phyloP scores from a whole-genome alignment of 2,888 invertebrate genomes.

The Trachelus troglodyta region DNA sequence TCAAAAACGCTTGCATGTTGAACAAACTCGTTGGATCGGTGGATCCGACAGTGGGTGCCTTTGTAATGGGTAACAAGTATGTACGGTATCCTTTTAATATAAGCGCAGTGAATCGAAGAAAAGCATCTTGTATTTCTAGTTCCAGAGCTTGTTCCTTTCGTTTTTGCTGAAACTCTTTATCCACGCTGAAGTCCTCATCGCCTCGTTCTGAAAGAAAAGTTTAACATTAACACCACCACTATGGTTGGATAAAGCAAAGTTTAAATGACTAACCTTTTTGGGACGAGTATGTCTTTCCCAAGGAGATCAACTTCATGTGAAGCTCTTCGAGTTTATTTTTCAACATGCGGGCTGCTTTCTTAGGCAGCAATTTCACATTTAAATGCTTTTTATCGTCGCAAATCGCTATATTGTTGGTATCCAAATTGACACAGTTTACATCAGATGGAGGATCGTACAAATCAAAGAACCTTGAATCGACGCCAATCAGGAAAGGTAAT shows the following conservation, averaged over 20 bases:
- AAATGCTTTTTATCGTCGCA: constrained; percentile 90
- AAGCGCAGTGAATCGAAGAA: constrained; percentile 93
- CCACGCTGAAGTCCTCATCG: constrained; percentile 59
- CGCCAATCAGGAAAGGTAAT: constrained; percentile 95
- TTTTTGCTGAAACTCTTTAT: constrained; percentile 62
- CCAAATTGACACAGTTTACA: constrained; percentile 97
- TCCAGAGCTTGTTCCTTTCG: constrained; percentile 82
- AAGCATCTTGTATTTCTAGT: constrained; percentile 96
- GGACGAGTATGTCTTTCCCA: constrained; percentile 51
- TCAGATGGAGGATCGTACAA: constrained; percentile 95
- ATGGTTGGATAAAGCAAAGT: background rate
- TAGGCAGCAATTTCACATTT: constrained; percentile 84
- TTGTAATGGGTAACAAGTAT: constrained; percentile 91
- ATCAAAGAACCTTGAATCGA: constrained; percentile 97
- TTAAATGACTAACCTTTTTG: constrained; percentile 44
- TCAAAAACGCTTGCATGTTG: constrained; percentile 89
- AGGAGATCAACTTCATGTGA: constrained; percentile 69
- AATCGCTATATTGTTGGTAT: constrained; percentile 95
- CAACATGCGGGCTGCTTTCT: constrained; percentile 86
- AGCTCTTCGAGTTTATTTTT: constrained; percentile 82
- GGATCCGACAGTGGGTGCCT: constrained; percentile 92
- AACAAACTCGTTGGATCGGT: constrained; percentile 96
- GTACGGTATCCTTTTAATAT: constrained; percentile 91
- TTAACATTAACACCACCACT: background rate
- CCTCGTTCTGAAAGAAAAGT: constrained; percentile 41